phyloP scores from a whole-genome alignment of 2,888 invertebrate genomes.

The Holacanthella duospinosa region DNA sequence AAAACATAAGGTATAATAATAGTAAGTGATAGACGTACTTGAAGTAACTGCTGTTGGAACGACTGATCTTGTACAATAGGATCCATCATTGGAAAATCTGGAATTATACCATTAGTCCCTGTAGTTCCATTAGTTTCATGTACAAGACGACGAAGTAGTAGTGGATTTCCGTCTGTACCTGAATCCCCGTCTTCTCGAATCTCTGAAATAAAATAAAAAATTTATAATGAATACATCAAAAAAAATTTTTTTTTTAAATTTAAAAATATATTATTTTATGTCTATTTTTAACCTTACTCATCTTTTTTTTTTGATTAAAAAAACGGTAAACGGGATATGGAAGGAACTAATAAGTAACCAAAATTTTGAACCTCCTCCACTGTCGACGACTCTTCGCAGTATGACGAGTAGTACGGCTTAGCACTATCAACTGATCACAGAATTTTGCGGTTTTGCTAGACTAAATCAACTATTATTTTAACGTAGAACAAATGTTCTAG shows the following conservation, averaged over 20 bases:
- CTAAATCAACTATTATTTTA: too few species aligned
- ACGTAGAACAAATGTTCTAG: too few species aligned
- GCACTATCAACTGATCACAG: too few species aligned
- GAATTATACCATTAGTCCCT: constrained; percentile 29
- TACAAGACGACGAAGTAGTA: constrained; percentile 22
- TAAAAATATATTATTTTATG: too few species aligned
- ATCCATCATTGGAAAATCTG: constrained; percentile 41
- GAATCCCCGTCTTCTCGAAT: constrained; percentile 33
- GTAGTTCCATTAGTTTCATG: constrained; percentile 27
- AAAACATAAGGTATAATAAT: neutral
- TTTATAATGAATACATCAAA: neutral
- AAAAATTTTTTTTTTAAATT: neutral
- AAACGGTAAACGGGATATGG: too few species aligned
- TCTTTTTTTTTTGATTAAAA: too few species aligned
- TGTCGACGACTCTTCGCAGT: too few species aligned
- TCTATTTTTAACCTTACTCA: too few species aligned
- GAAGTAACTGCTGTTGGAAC: constrained; percentile 55
- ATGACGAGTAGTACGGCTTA: too few species aligned
- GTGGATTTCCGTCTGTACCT: constrained; percentile 23
- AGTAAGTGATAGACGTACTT: constrained; percentile 25
- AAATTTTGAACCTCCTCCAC: too few species aligned
- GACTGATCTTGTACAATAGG: constrained; percentile 51
- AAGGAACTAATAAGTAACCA: too few species aligned
- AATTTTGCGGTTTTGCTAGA: too few species aligned
- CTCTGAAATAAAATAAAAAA: constrained; percentile 23